phyloP scores from a whole-genome alignment of 2,888 invertebrate genomes.

The Netelia inedita region DNA sequence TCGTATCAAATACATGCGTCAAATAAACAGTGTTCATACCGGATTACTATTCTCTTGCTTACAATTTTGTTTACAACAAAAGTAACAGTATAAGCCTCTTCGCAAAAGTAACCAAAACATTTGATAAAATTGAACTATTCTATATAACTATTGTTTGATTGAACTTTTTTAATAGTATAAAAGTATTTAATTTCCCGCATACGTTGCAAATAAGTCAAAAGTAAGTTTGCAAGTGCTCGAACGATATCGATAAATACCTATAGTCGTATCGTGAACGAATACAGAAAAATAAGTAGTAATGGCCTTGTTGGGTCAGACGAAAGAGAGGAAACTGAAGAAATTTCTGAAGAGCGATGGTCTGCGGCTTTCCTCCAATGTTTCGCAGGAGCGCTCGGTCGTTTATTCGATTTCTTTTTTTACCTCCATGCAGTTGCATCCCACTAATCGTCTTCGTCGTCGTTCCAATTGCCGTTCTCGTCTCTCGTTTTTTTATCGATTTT shows the following conservation, averaged over 20 bases:
- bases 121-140: no score
- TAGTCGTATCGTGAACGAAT: not conserved
- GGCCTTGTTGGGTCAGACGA: slow-evolving; percentile 47
- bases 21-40: no score
- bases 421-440: not conserved
- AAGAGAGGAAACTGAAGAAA: slow-evolving; percentile 43
- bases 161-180: no score
- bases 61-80: no score
- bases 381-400: slow-evolving; percentile 5
- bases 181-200: not conserved
- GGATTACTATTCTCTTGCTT: no score
- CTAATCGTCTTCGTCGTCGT: not conserved
- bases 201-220: not conserved
- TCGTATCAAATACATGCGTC: no score
- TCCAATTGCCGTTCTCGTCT: slow-evolving; percentile 14
- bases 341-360: slow-evolving; percentile 54
- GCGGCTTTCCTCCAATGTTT: slow-evolving; percentile 33
- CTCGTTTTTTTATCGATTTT: slow-evolving; percentile 24
- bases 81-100: no score
- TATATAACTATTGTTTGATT: no score
- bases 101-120: no score
- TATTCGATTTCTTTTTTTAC: slow-evolving; percentile 38
- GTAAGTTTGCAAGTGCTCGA: slow-evolving; percentile 1
- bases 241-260: not conserved
- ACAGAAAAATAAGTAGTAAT: slow-evolving; percentile 51